Evolutionary conservation across 2,888 invertebrate species (phyloP), one percentile per base, ranked within the genome.

Genomic region (Aspidiotus destructor): DNA sequence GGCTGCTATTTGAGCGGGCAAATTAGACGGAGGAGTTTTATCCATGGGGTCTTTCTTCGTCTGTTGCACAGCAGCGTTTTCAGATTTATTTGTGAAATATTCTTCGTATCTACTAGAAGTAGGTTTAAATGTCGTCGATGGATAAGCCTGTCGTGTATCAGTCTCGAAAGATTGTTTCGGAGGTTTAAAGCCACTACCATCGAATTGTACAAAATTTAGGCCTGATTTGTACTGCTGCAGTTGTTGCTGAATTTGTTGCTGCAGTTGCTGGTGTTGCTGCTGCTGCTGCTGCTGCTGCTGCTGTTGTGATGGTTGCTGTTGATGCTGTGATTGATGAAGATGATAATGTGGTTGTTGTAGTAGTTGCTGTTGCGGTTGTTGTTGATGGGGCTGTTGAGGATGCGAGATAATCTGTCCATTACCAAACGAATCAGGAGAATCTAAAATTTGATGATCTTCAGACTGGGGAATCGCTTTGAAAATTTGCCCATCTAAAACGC

Each of bases 391-490:
- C 28, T 28, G 28, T 1, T 28, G 28, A 28, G 28, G 28, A 28
- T 28, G 28, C 28, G 28, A 28, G 28, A 28, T 28, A 3, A 28
- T 28, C 28, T 28, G 28, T 5, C 2, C 28, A 28, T 28, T 28
- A 48, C 48, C 6, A 75, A 73, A 72, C 74, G 76, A 2, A 76
- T 76, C 9, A 78, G 77, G 10, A 57, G 6, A 13, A 28, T 28
- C 28, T 70, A 61, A 8, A 42, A 41, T 62, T 77, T 78, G 77
- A 73, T 90, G 90, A 73, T 89, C 88, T 77, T 91, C 90, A 72
- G 84, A 85, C 78, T 87, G 88, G 8, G 90, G 85, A 70, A 90
- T 84, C 16, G 90, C 85, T 68, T 86, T 85, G 17, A 89, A 82
- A 54, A 90, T 79, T 77, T 90, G 88, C 0, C 88, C 87, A 52